Evolutionary conservation across 2,797 vertebrate genomes (phyloP), one percentile per base, ranked within the genome.

Genomic region (Pteronotus mesoamericanus): DNA sequence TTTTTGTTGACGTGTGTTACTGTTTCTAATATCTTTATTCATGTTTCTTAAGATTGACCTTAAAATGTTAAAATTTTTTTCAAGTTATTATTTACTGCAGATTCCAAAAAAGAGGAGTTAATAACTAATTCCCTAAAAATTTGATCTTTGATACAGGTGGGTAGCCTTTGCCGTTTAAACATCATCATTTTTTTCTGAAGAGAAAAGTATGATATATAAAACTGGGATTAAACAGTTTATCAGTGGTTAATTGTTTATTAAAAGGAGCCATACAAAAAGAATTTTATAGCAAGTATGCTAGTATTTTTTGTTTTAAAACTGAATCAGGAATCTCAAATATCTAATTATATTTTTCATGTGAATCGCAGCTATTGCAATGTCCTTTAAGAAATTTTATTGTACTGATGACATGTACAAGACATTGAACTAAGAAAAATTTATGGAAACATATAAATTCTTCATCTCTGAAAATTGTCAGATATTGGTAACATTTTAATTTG

Each of bases 241-340:
- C 61, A 72, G 42, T 87, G n/a, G 53, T 84, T 93, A 92, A 78
- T 87, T 94, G 66, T 18, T 84, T 96, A 83, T 75, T 82, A 80
- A 75, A 94, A 83, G 46, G 12, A 89, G 7, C 39, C 46, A 85
- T 79, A 57, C 85, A 86, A 94, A 34, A 39, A 68, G 21, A 61
- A 59, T 77, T 93, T 82, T 46, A 61, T 72, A 84, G 18, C 46
- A 94, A 75, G 9, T 87, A 6, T 75, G 53, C 10, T 53, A 57
- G 14, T 74, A 71, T 64, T 95, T 77, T 96, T 5, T 94, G 51
- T 94, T 91, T 95, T 94, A 95, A 97, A 94, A 91, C 2, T 68
- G 53, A 85, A 92, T 95, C 46, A 94, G 72, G 69, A 90, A 85
- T 90, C 91, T 86, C 57, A 37, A 57, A 39, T 88, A 64, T 72